Evolutionary conservation across 2,797 vertebrate genomes (phyloP), one percentile per base, ranked within the genome.

Genomic region (Microctenopoma stevenorrisi): DNA sequence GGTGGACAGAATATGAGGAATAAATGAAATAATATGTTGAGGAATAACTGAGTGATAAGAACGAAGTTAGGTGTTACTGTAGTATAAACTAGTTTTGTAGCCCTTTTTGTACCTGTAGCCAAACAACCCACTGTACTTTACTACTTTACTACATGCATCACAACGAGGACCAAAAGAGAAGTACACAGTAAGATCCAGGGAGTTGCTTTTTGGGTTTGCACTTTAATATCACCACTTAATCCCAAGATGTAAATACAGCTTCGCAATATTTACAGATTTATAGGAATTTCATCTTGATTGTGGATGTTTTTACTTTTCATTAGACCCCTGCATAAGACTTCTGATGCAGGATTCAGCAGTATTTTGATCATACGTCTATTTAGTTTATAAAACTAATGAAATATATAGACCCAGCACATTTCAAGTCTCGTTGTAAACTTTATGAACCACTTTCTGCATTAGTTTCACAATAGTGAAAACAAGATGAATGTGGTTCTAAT

Each of bases 11-110:
- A 55, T 26, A 26, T 49, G 49, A 48, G 59, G 55, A 51, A 53
- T 58, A 0, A 68, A 47, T 35, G 0, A 22, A 47, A 63, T 49
- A 28, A 56, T 5, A 66, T 57, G 16, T 33, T 15, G 48, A 46
- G 6, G n/a, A 61, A 56, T 26, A 71, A 47, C 12, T 22, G 37
- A 30, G 28, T 14, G 18, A 71, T 59, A 5, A 59, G 26, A 67
- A 60, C 10, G 15, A 35, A 28, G 28, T 59, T 72, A 69, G 54
- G 62, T 66, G 37, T 44, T 30, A 18, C 4, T 35, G 28, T 9
- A 64, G 66, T 57, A 68, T 16, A 40, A 57, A 38, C 6, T 12
- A 53, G 53, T 81, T 79, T 73, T 80, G 81, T 47, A 73, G 51
- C 49, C 54, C 59, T 8, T 26, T 66, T 44, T 59, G 16, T 28